Evolutionary conservation across 2,113 vertebrate genomes (phyloP).

Genomic region (Athene cunicularia): DNA sequence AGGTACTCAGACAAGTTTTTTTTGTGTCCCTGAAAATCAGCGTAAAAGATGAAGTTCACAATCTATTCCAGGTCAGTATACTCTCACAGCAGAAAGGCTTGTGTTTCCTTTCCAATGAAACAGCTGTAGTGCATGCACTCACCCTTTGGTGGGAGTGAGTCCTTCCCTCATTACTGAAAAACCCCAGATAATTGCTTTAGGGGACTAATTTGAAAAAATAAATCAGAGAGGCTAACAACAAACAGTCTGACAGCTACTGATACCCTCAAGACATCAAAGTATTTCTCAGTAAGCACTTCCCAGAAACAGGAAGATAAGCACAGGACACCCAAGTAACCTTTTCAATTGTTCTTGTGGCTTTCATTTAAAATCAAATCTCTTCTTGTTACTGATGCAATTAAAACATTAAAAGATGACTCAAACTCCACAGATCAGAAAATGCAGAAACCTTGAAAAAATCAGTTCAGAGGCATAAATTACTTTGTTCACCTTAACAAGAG

Average conservation of each 20-base stretch:
- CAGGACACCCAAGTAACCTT: not conserved
- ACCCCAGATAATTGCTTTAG: not conserved
- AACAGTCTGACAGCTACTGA: not conserved
- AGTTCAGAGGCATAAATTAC: not conserved
- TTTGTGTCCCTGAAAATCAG: not conserved
- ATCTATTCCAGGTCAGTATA: not conserved
- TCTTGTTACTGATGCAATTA: not conserved
- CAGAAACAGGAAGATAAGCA: slow-evolving; percentile 34
- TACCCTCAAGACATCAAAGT: not conserved
- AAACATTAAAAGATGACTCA: not conserved
- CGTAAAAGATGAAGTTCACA: not conserved
- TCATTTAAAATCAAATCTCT: not conserved
- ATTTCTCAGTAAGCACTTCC: slow-evolving; percentile 7
- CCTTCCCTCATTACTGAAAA: not conserved
- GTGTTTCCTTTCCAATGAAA: not conserved
- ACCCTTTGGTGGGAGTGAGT: not conserved
- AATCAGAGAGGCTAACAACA: not conserved
- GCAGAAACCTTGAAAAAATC: not conserved
- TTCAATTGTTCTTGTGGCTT: not conserved
- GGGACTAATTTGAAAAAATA: not conserved
- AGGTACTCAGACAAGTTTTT: not conserved
- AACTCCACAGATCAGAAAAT: not conserved
- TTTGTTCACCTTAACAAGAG: not conserved
- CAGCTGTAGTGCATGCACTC: not conserved
- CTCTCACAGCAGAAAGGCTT: not conserved